These are phyloP conservation scores for Cossypha polioptera DNA, from an alignment of 2,797 vertebrate genomes.

Conservation along the genomic window DNA sequence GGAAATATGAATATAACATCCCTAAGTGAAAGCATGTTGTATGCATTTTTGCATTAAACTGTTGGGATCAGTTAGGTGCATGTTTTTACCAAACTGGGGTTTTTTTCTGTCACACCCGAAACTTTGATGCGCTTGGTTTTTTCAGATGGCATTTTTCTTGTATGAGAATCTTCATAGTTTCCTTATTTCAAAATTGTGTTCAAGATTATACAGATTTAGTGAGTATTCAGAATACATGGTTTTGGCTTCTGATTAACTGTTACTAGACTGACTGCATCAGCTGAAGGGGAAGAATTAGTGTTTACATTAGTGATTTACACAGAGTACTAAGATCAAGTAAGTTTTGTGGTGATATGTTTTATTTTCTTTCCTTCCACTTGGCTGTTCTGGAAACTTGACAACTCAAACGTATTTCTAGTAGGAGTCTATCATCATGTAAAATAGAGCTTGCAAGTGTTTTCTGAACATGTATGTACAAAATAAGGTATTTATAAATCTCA, in stretches of 20 bases:
- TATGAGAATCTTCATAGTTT: accelerated
- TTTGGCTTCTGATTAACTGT: neutral
- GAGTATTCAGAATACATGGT: neutral
- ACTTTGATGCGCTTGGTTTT: neutral
- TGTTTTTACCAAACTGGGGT: neutral
- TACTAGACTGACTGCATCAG: neutral
- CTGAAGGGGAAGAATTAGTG: conserved; percentile 5
- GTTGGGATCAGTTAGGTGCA: neutral
- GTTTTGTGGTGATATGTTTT: conserved; percentile 16
- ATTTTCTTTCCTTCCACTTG: neutral
- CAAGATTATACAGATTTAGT: neutral
- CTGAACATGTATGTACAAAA: neutral
- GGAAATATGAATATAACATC: neutral
- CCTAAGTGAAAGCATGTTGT: neutral
- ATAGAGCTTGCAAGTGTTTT: conserved; percentile 50
- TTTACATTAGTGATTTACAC: neutral
- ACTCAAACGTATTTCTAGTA: conserved; percentile 40
- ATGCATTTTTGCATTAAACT: neutral
- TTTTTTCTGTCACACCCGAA: neutral
- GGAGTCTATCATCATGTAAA: conserved; percentile 37
- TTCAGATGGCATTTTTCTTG: neutral
- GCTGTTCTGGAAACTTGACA: conserved; percentile 32
- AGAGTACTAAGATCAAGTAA: neutral
- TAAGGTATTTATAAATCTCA: neutral
- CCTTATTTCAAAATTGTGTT: neutral